These are phyloP conservation scores for Cephalopachus bancanus DNA, from an alignment of 2,797 vertebrate genomes.

Conservation along the genomic window DNA sequence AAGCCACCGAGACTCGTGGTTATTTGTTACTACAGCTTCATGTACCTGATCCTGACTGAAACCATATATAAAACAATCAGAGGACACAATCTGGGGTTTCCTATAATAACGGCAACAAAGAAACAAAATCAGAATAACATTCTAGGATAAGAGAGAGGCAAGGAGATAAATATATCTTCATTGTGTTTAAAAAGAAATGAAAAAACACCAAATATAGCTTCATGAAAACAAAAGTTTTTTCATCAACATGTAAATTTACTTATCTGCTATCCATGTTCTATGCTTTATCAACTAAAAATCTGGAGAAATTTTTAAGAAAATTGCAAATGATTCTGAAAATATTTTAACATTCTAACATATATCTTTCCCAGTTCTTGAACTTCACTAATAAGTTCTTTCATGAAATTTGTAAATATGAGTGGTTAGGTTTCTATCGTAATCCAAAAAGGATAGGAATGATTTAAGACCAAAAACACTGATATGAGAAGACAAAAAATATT, in stretches of 20 bases:
- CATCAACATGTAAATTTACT: constrained; percentile 29
- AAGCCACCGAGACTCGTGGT: background rate
- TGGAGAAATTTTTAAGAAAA: constrained; percentile 26
- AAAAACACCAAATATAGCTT: background rate
- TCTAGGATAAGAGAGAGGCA: background rate
- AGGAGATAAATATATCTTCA: background rate
- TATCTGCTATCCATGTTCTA: background rate
- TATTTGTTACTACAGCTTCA: constrained; percentile 13
- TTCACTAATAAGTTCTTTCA: constrained; percentile 1
- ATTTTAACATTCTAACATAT: background rate
- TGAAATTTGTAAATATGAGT: constrained; percentile 37
- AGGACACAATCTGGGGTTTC: background rate
- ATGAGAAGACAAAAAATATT: constrained; percentile 1
- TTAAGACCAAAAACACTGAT: constrained; percentile 18
- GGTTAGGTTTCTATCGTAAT: constrained; percentile 13
- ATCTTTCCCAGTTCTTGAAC: background rate
- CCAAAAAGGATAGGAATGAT: background rate
- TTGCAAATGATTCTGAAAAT: constrained; percentile 30
- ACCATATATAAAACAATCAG: background rate
- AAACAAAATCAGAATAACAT: background rate
- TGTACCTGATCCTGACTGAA: background rate
- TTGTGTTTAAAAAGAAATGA: background rate
- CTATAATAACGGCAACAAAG: background rate
- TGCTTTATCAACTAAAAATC: background rate
- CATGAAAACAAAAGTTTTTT: background rate